These are phyloP conservation scores for Aulostomus chinensis DNA, from an alignment of 2,797 vertebrate species.

Conservation along the genomic window DNA sequence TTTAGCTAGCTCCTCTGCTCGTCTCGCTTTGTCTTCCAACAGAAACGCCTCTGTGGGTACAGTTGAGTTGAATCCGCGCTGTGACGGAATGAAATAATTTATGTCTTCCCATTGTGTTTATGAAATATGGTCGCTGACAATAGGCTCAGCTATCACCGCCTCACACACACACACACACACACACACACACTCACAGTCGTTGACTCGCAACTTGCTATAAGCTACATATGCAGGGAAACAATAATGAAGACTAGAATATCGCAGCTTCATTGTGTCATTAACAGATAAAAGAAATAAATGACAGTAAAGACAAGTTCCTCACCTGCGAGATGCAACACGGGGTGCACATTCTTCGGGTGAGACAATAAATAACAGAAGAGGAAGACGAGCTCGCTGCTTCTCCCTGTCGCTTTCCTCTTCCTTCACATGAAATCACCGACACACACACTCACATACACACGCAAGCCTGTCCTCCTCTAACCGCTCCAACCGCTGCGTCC, in stretches of 20 bases:
- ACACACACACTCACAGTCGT: too few relatives aligned
- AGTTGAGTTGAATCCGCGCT: too few relatives aligned
- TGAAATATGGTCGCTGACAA: too few relatives aligned
- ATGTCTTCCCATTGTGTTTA: too few relatives aligned
- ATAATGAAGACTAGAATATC: too few relatives aligned
- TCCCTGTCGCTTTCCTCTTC: constrained; percentile 20
- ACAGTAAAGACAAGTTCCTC: constrained; percentile 40
- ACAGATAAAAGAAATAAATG: neutral
- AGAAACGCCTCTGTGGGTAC: too few relatives aligned
- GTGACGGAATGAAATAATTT: too few relatives aligned
- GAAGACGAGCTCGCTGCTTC: constrained; percentile 1
- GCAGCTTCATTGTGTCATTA: neutral
- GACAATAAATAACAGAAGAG: neutral
- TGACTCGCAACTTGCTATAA: too few relatives aligned
- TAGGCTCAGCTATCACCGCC: too few relatives aligned
- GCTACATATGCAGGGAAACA: too few relatives aligned
- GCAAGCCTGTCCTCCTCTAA: constrained; percentile 1
- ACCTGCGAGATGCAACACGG: constrained; percentile 82
- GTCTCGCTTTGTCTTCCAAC: constrained; percentile 44
- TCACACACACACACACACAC: too few relatives aligned
- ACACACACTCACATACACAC: constrained; percentile 17
- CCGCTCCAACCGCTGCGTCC: constrained; percentile 10
- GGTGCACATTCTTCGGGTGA: constrained; percentile 66
- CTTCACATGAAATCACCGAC: constrained; percentile 26
- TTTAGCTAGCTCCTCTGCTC: constrained; percentile 14